Base-by-base conservation (phyloP, 2,113 vertebrate species). In the Mellivora capensis region DNA sequence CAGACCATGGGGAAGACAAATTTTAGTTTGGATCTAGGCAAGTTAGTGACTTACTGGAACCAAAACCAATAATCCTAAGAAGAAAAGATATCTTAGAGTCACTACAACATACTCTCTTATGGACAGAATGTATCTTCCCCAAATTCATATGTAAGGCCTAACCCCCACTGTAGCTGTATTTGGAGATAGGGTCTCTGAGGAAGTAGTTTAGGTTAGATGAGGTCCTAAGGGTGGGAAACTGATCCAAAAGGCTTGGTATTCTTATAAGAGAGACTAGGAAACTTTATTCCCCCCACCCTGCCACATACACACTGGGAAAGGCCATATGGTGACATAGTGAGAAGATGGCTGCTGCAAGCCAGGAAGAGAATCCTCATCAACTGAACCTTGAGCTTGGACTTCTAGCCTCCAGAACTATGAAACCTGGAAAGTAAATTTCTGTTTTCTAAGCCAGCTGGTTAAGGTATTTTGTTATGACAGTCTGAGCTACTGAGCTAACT, bases 11-110 rank as follows among this genome's bases (percentile, higher is more conserved):
- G 12, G 59, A 49, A 85, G 37, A 96, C 11, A 74, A 76, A 96
- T 91, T 96, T 85, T 54, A 91, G 27, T 87, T 72, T 82, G 80
- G 90, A 44, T 93, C 54, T n/a, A 96, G 72, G 59, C 37, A 90
- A 81, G 87, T 79, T 90, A 87, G 42, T 94, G 76, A 21, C 42
- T 95, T 95, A 47, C 25, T 80, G 82, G 64, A 84, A 93, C 37
- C 47, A 37, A 81, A 69, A 9, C 27, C 54, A 59, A 57, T 74
- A 91, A 84, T 52, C 39, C 2, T 52, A 52, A 90, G 57, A 96
- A 83, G 15, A 80, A 83, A 71, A 37, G 25, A 96, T 61, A n/a
- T 86, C 96, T 94, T 37, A 69, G 39, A 71, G 47, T 83, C 47
- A 89, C 11, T 81, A 31, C 52, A 87, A 44, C 23, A 82, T 23